Percentiles rank a stretch among this genome's conserved stretches.
phyloP scores from a whole-genome alignment of 2,797 vertebrate genomes.

The Apodemus agrarius region DNA sequence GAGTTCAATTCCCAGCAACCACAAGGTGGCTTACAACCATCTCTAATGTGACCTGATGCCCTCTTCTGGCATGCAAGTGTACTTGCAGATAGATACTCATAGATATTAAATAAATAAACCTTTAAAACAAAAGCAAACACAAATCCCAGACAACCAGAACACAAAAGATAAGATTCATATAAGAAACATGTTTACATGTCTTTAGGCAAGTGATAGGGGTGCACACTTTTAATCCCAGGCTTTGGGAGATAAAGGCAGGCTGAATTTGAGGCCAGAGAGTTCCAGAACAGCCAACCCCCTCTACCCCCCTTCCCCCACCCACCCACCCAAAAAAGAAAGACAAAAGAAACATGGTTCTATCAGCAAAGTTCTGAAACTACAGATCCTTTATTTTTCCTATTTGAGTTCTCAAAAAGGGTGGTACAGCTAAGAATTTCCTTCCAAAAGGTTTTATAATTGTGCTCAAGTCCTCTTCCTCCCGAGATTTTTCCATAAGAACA shows the following conservation, averaged over 20 bases:
- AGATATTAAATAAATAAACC: neutral
- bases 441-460: neutral
- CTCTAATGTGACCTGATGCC: neutral
- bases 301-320: neutral
- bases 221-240: neutral
- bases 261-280: neutral
- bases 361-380: slow-evolving; percentile 37
- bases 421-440: slow-evolving; percentile 67
- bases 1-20: neutral
- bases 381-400: slow-evolving; percentile 67
- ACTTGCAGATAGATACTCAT: neutral
- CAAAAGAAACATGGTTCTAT: neutral
- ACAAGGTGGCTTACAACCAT: neutral
- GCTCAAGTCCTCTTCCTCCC: neutral
- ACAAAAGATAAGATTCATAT: neutral
- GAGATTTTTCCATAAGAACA: slow-evolving; percentile 67
- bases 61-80: neutral
- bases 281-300: neutral
- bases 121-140: neutral
- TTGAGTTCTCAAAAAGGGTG: slow-evolving; percentile 72
- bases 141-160: neutral
- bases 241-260: neutral
- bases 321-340: neutral
- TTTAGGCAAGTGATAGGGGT: neutral
- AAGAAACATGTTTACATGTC: neutral